These are phyloP conservation scores for Turnix velox DNA, from an alignment of 2,113 vertebrate genomes.

Conservation along the genomic window DNA sequence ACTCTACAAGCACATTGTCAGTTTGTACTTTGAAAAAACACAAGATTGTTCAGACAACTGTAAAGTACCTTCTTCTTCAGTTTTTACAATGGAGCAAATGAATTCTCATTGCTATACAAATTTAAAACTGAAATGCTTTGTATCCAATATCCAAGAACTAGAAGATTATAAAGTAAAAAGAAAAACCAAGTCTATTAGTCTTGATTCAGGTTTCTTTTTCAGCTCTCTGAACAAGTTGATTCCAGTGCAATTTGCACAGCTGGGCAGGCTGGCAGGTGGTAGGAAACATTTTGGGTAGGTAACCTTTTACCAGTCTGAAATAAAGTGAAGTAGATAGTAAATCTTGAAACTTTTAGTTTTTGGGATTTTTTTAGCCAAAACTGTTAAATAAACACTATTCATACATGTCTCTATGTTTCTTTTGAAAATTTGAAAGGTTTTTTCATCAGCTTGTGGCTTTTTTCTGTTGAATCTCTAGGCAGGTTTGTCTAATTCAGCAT, in stretches of 20 bases:
- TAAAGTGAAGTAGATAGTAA: not conserved
- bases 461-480: not conserved
- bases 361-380: not conserved
- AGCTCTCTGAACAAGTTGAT: constrained; percentile 26
- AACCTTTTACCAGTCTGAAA: not conserved
- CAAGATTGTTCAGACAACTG: not conserved
- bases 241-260: constrained; percentile 26
- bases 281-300: constrained; percentile 12
- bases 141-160: not conserved
- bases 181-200: not conserved
- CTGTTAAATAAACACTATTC: not conserved
- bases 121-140: not conserved
- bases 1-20: not conserved
- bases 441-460: not conserved
- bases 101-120: not conserved
- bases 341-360: not conserved
- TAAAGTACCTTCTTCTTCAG: not conserved
- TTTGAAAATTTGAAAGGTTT: not conserved
- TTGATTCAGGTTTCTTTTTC: constrained; percentile 25
- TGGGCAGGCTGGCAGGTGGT: constrained; percentile 12
- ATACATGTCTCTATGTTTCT: not conserved
- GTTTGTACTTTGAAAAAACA: not conserved
- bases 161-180: not conserved
- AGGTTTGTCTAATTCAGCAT: not conserved
- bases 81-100: not conserved